Conservation (phyloP, 1,140 invertebrate species). For the Hyles vespertilio region DNA sequence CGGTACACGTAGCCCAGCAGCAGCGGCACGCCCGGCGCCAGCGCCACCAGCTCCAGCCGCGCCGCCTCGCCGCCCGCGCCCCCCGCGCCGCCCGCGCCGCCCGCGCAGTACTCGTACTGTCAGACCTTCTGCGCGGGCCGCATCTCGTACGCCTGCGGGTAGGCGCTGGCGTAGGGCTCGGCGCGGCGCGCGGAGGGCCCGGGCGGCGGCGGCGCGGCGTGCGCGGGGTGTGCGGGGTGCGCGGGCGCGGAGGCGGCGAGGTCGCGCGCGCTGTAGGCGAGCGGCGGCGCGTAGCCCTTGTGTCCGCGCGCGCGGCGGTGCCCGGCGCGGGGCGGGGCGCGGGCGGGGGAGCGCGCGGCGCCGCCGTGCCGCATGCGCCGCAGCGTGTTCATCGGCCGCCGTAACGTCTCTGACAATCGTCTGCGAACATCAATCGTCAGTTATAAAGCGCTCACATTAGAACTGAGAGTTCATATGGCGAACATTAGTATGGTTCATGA, state of each 20-base stretch:
- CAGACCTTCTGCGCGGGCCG: slow-evolving; percentile 66
- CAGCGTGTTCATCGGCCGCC: slow-evolving; percentile 86
- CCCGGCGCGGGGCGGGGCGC: slow-evolving; percentile 32
- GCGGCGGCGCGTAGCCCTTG: slow-evolving; percentile 59
- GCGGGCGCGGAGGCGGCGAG: slow-evolving; percentile 16
- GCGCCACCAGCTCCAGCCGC: slow-evolving; percentile 37
- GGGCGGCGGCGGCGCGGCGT: slow-evolving; percentile 46
- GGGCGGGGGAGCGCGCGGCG: slow-evolving; percentile 19
- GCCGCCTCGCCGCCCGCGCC: slow-evolving; percentile 12
- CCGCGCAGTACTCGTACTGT: slow-evolving; percentile 47
- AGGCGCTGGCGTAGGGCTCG: slow-evolving; percentile 69
- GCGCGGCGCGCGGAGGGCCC: slow-evolving; percentile 48
- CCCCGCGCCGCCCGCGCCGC: slow-evolving; percentile 2
- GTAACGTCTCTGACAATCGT: slow-evolving; percentile 90
- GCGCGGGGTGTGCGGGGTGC: neutral
- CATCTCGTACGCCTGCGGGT: slow-evolving; percentile 69
- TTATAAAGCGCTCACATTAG: too few species aligned
- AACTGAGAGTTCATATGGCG: too few species aligned
- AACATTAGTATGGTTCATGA: too few species aligned
- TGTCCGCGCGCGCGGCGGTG: slow-evolving; percentile 47
- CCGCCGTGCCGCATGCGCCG: slow-evolving; percentile 19
- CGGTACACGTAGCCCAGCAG: slow-evolving; percentile 55
- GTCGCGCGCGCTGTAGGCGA: slow-evolving; percentile 36
- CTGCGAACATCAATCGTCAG: slow-evolving; percentile 40
- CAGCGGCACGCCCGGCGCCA: slow-evolving; percentile 48